phyloP scores from a whole-genome alignment of 2,797 vertebrate species.

The Poecilia velifera region DNA sequence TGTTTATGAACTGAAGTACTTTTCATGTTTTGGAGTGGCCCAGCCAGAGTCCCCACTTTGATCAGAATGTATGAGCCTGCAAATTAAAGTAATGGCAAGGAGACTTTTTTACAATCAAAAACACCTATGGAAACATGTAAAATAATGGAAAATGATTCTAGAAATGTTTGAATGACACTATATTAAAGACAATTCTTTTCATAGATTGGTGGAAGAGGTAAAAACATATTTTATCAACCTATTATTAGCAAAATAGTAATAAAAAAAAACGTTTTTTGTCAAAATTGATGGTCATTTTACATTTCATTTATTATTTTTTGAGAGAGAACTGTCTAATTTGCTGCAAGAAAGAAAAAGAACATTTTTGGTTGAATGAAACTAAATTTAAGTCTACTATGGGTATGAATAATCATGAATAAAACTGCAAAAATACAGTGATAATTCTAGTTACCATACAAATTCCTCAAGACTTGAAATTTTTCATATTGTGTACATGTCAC shows the following conservation, averaged over 20 bases:
- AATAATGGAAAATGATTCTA: neutral
- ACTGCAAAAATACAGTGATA: neutral
- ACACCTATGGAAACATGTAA: neutral
- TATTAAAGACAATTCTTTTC: neutral
- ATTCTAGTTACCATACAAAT: neutral
- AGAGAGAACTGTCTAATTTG: neutral
- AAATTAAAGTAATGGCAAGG: neutral
- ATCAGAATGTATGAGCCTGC: neutral
- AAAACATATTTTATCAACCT: neutral
- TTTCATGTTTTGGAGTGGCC: neutral
- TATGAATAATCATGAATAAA: neutral
- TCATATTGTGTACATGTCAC: neutral
- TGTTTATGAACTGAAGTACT: no score
- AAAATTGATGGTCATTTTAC: neutral
- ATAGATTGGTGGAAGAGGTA: neutral
- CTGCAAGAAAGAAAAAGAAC: neutral
- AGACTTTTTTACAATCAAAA: neutral
- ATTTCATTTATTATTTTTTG: neutral
- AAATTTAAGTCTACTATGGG: neutral
- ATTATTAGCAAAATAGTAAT: neutral
- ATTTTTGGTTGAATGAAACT: neutral
- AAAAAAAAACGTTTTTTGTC: neutral
- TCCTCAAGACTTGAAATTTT: neutral
- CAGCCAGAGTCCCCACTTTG: neutral
- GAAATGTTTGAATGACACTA: neutral